Conservation (phyloP, 2,797 vertebrate species). For the Acrossocheilus fasciatus region DNA sequence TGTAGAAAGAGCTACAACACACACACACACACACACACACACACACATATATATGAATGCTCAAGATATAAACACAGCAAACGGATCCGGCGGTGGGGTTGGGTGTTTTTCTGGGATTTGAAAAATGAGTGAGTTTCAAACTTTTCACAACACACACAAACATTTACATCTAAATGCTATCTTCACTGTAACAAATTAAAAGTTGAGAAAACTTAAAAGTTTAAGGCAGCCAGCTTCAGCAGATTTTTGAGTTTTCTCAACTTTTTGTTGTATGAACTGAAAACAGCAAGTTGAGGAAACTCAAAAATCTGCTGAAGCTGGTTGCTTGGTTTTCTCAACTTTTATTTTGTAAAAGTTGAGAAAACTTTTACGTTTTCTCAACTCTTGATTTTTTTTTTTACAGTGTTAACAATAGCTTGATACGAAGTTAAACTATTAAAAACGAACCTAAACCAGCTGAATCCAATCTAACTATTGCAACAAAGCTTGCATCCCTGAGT, state of each 20-base stretch:
- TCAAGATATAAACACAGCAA: slow-evolving; percentile 28
- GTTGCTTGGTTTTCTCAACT: no score
- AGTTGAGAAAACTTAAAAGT: no score
- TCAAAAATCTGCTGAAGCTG: no score
- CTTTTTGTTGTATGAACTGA: no score
- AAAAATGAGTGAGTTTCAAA: slow-evolving; percentile 45
- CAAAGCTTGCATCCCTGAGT: neutral
- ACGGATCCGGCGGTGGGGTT: slow-evolving; percentile 31
- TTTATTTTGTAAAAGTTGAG: no score
- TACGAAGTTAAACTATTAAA: neutral
- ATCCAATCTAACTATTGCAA: neutral
- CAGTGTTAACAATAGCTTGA: neutral
- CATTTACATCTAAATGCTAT: neutral
- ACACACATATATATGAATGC: no score
- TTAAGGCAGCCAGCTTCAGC: no score
- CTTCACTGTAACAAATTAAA: neutral
- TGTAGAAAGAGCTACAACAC: slow-evolving; percentile 36
- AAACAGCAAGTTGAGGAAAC: no score
- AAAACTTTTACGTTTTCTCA: no score
- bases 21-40: slow-evolving; percentile 25
- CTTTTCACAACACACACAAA: slow-evolving; percentile 55
- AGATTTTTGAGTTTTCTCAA: no score
- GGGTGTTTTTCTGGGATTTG: slow-evolving; percentile 57
- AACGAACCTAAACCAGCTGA: neutral
- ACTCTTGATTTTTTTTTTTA: no score